These are phyloP conservation scores for Timema cristinae DNA, from an alignment of 2,888 invertebrate genomes.

Conservation along the genomic window DNA sequence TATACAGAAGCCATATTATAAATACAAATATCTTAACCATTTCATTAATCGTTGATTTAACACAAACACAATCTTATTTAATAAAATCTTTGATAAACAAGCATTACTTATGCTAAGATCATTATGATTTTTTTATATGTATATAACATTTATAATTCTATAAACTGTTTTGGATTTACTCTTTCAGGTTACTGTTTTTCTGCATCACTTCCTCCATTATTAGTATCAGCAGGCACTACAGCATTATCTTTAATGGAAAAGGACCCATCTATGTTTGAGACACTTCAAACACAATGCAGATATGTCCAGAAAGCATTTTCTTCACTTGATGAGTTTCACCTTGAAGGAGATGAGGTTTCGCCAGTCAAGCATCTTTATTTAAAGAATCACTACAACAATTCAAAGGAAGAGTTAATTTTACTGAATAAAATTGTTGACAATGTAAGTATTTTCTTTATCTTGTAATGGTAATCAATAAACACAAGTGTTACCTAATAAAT, in stretches of 20 bases:
- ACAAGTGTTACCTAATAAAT: background rate
- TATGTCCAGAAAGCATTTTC: slow-evolving; percentile 53
- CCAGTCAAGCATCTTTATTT: slow-evolving; percentile 74
- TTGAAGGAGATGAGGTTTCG: slow-evolving; percentile 59
- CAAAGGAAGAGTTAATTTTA: slow-evolving; percentile 49
- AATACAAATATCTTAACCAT: no score
- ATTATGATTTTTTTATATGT: background rate
- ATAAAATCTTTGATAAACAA: background rate
- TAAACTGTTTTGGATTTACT: background rate
- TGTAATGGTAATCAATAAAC: background rate
- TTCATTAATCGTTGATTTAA: no score
- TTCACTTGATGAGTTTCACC: slow-evolving; percentile 46
- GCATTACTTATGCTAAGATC: background rate
- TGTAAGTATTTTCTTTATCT: slow-evolving; percentile 36
- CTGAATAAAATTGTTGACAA: slow-evolving; percentile 60
- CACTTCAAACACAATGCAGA: slow-evolving; percentile 56
- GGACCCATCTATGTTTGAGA: slow-evolving; percentile 58
- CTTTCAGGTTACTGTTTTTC: slow-evolving; percentile 87
- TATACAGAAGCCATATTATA: no score
- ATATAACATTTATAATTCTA: background rate
- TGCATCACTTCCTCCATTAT: slow-evolving; percentile 89
- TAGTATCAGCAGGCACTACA: slow-evolving; percentile 81
- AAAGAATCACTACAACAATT: slow-evolving; percentile 41
- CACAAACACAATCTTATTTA: background rate
- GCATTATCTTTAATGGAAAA: slow-evolving; percentile 71